Conservation (phyloP, 1,140 invertebrate genomes). For the Planococcus citri region DNA sequence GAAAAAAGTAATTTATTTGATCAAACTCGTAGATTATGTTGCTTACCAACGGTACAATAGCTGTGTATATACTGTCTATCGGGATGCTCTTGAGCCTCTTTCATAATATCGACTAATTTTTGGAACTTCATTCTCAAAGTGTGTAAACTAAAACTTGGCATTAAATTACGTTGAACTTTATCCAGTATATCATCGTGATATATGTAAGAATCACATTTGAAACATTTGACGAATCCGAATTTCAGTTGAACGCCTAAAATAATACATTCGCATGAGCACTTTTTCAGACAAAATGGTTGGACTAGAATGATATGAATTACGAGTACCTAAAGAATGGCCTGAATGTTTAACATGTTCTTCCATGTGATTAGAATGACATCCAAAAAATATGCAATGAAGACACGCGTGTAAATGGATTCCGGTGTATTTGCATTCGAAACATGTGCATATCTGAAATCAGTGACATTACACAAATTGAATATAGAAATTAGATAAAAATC, state of each 20-base stretch:
- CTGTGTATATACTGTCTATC: neutral
- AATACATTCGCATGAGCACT: neutral
- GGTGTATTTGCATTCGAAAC: neutral
- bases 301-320: no score
- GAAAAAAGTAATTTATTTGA: no score
- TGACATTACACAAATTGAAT: neutral
- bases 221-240: constrained; percentile 1
- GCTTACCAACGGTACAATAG: neutral
- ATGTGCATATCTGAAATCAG: neutral
- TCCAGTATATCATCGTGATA: constrained; percentile 21
- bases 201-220: constrained; percentile 22
- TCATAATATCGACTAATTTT: constrained; percentile 13
- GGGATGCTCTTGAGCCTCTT: neutral
- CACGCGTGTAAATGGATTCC: constrained; percentile 13
- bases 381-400: constrained; percentile 22
- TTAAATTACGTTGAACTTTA: neutral
- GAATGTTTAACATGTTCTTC: neutral
- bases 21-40: no score
- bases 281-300: neutral
- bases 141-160: constrained; percentile 16
- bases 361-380: constrained; percentile 13
- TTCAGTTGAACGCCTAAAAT: neutral
- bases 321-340: constrained; percentile 19
- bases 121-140: neutral
- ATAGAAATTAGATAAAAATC: neutral